phyloP scores from a whole-genome alignment of 64 coral and sea anemone species.

The Montipora cactus region DNA sequence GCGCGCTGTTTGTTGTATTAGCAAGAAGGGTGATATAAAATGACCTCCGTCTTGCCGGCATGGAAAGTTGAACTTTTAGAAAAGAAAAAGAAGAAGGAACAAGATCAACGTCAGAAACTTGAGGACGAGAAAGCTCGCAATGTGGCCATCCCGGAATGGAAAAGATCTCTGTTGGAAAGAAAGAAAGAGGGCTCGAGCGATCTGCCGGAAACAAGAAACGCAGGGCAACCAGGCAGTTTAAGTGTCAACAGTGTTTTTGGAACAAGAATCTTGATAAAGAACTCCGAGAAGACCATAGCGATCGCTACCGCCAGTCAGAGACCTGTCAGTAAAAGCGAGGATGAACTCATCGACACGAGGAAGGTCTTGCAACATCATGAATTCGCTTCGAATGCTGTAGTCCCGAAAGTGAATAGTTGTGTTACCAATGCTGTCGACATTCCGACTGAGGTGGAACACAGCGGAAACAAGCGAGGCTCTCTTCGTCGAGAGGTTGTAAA shows the following conservation, averaged over 20 bases:
- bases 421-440: slow-evolving; percentile 42
- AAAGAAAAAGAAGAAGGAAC: slow-evolving; percentile 83
- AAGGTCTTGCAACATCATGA: neutral
- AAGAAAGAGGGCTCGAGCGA: slow-evolving; percentile 61
- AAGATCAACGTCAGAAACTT: slow-evolving; percentile 74
- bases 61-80: slow-evolving; percentile 93
- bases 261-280: slow-evolving; percentile 37
- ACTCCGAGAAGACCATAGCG: neutral
- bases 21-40: neutral
- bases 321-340: neutral
- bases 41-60: slow-evolving; percentile 80
- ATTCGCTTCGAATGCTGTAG: neutral
- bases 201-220: neutral
- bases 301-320: neutral
- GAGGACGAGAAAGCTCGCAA: slow-evolving; percentile 58
- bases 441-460: slow-evolving; percentile 27
- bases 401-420: slow-evolving; percentile 3
- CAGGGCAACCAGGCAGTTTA: neutral
- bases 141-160: slow-evolving; percentile 83
- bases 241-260: slow-evolving; percentile 23
- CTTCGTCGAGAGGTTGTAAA: neutral
- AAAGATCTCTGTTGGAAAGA: slow-evolving; percentile 71
- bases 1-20: neutral
- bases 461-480: neutral
- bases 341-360: slow-evolving; percentile 2